A percentile compares a stretch with the other conserved stretches of the same genome.
phyloP scores from a whole-genome alignment of 2,888 invertebrate genomes.

The Noctua comes region DNA sequence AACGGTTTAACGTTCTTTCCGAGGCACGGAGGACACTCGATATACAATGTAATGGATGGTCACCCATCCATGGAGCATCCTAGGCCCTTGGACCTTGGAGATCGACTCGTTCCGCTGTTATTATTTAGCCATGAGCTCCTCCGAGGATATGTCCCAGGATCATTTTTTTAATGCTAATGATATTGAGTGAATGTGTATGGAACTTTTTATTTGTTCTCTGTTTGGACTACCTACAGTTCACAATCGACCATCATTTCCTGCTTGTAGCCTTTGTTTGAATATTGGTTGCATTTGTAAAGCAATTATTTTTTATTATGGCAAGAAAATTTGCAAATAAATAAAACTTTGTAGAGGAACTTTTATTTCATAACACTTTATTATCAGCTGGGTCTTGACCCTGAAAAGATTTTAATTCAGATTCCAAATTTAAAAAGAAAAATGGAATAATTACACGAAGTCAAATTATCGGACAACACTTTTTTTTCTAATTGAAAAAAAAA shows the following conservation, averaged over 20 bases:
- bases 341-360: not conserved
- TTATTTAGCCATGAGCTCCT: not conserved
- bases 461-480: not conserved
- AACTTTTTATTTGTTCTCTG: conserved; percentile 25
- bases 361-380: not conserved
- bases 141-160: not conserved
- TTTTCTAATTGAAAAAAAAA: not conserved
- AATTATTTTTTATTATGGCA: not conserved
- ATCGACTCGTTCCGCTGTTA: not conserved
- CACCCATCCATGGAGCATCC: not conserved
- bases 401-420: not conserved
- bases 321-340: not conserved
- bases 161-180: conserved; percentile 10
- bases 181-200: conserved; percentile 9
- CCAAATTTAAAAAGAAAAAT: not conserved
- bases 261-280: not conserved
- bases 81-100: not conserved
- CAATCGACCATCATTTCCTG: conserved; percentile 5
- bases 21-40: too few species aligned
- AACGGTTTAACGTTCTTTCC: too few species aligned
- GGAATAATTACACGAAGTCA: not conserved
- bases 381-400: not conserved
- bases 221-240: conserved; percentile 11
- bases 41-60: not conserved
- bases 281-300: not conserved